phyloP scores from a whole-genome alignment of 2,888 invertebrate species.

The Eristalis tenax region DNA sequence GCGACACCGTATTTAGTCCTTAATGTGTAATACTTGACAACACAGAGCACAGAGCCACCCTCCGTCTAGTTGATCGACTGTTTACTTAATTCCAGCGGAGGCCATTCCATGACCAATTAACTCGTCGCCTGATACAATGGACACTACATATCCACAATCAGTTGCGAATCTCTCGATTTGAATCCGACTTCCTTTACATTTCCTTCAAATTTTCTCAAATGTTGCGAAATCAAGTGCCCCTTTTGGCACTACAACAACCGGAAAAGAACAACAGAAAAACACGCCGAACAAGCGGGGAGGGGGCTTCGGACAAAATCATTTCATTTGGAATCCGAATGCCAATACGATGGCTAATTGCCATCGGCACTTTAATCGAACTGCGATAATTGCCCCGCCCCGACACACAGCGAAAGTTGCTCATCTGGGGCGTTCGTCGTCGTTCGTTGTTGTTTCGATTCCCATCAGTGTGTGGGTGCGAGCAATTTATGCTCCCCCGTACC shows the following conservation, averaged over 20 bases:
- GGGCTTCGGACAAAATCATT: conserved; percentile 13
- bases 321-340: conserved; percentile 32
- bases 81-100: neutral
- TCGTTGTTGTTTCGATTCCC: neutral
- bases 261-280: conserved; percentile 13
- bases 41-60: neutral
- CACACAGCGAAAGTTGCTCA: conserved; percentile 17
- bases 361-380: conserved; percentile 40
- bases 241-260: neutral
- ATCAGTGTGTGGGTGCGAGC: conserved; percentile 1
- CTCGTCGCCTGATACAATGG: neutral
- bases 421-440: neutral
- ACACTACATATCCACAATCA: conserved; percentile 6
- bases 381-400: conserved; percentile 28
- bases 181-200: neutral
- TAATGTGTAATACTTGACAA: neutral
- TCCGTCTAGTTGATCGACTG: neutral
- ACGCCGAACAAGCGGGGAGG: neutral
- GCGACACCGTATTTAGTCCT: neutral
- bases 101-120: conserved; percentile 4
- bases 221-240: conserved; percentile 10
- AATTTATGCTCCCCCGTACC: conserved; percentile 31
- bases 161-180: conserved; percentile 4
- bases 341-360: conserved; percentile 56
- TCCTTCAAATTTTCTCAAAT: conserved; percentile 1